Percentiles rank a stretch among this genome's conserved stretches.
These are phyloP conservation scores for Australoheros scitulus DNA, from an alignment of 2,113 vertebrate species.

Conservation along the genomic window DNA sequence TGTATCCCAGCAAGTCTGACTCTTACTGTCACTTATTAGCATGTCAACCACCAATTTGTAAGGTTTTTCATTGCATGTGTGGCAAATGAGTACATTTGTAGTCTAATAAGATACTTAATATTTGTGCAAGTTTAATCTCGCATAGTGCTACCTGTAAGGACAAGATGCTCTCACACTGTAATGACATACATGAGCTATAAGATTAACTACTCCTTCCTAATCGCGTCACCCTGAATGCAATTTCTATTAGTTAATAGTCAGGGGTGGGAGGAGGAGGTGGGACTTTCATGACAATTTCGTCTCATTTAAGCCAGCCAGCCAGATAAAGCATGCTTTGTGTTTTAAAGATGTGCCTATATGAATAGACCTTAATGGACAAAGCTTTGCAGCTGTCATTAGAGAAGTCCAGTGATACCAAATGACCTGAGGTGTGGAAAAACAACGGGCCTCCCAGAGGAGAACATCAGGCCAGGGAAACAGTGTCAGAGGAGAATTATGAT, in stretches of 20 bases:
- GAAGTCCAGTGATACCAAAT: neutral
- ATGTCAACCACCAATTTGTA: neutral
- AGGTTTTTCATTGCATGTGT: neutral
- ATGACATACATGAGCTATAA: conserved; percentile 23
- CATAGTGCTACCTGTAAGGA: neutral
- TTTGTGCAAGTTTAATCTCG: neutral
- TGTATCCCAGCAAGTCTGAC: neutral
- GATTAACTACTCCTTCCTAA: conserved; percentile 16
- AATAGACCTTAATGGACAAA: conserved; percentile 32
- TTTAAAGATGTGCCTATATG: conserved; percentile 9
- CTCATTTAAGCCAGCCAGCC: conserved; percentile 46
- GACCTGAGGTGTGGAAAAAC: conserved; percentile 28
- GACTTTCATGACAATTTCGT: neutral
- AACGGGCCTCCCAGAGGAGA: conserved; percentile 30
- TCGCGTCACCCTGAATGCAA: neutral
- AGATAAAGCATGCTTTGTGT: neutral
- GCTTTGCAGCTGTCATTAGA: conserved; percentile 7
- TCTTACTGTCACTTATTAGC: neutral
- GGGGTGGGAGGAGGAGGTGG: neutral
- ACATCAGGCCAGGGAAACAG: conserved; percentile 15
- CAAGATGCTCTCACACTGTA: neutral
- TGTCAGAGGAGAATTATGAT: conserved; percentile 41
- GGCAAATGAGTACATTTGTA: neutral
- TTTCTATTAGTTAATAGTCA: conserved; percentile 26
- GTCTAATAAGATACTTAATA: neutral